These are phyloP conservation scores for Zeugodacus cucurbitae DNA, from an alignment of 1,140 invertebrate genomes.

Conservation along the genomic window DNA sequence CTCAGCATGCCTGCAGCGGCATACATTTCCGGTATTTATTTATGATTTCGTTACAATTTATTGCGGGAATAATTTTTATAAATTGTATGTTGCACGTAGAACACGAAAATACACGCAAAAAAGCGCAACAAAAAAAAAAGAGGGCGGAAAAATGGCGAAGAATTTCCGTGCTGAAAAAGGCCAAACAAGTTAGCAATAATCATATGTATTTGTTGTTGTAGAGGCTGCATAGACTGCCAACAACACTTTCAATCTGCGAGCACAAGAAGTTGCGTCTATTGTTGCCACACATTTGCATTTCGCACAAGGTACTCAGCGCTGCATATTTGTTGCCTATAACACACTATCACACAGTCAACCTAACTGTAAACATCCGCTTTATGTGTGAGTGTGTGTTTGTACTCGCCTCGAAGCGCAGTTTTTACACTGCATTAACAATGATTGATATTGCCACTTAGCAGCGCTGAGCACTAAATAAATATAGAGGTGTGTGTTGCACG, in stretches of 20 bases:
- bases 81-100: background rate
- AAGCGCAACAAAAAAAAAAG: background rate
- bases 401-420: background rate
- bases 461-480: constrained; percentile 31
- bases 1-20: constrained; percentile 6
- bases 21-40: constrained; percentile 21
- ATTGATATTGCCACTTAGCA: constrained; percentile 46
- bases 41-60: constrained; percentile 35
- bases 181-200: background rate
- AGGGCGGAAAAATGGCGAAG: background rate
- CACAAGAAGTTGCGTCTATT: background rate
- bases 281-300: background rate
- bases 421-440: constrained; percentile 46
- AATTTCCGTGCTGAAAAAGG: background rate
- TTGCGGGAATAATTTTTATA: constrained; percentile 43
- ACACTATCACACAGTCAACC: too few species aligned
- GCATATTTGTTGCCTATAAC: background rate
- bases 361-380: background rate
- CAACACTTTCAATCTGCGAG: too few species aligned
- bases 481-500: too few species aligned
- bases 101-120: background rate
- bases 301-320: background rate
- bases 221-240: background rate
- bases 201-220: background rate
- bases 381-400: background rate